Evolutionary conservation across 2,888 invertebrate species (phyloP).

Genomic region (Platycheirus albimanus): DNA sequence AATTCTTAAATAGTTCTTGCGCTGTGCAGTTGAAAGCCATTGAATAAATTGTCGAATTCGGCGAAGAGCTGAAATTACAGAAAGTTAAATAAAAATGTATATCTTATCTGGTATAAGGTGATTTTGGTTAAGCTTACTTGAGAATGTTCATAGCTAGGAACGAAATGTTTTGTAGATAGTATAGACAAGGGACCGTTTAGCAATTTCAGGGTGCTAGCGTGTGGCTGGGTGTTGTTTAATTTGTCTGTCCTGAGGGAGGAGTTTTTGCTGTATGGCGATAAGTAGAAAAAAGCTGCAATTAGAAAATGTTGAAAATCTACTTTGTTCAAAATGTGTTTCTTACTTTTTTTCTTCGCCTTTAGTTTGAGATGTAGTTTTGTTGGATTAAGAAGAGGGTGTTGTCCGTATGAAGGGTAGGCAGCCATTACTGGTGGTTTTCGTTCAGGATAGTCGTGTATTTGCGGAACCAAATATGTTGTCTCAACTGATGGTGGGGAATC

Average conservation of each 20-base stretch:
- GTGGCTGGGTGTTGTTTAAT: slow-evolving; percentile 48
- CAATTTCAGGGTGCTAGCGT: slow-evolving; percentile 44
- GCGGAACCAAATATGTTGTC: slow-evolving; percentile 85
- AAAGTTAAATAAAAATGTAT: slow-evolving; percentile 17
- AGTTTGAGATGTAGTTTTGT: slow-evolving; percentile 79
- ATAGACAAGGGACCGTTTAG: slow-evolving; percentile 59
- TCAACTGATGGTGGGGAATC: slow-evolving; percentile 83
- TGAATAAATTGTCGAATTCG: slow-evolving; percentile 81
- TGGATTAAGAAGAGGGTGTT: slow-evolving; percentile 79
- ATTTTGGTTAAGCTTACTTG: slow-evolving; percentile 57
- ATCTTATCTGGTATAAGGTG: slow-evolving; percentile 16
- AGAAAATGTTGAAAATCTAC: slow-evolving; percentile 33
- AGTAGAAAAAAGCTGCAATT: slow-evolving; percentile 61
- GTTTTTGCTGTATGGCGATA: slow-evolving; percentile 54
- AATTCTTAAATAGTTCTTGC: slow-evolving; percentile 62
- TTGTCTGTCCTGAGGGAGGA: slow-evolving; percentile 35
- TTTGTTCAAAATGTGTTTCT: slow-evolving; percentile 1
- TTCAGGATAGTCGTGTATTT: slow-evolving; percentile 79
- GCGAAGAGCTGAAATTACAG: slow-evolving; percentile 78
- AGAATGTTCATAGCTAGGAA: slow-evolving; percentile 63
- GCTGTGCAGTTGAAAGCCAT: slow-evolving; percentile 78
- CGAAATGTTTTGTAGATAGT: slow-evolving; percentile 50
- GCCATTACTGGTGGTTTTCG: slow-evolving; percentile 76
- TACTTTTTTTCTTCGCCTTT: slow-evolving; percentile 80
- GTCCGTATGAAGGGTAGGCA: slow-evolving; percentile 79